phyloP scores from a whole-genome alignment of 2,113 vertebrate genomes.

The Pygathrix nemaeus region DNA sequence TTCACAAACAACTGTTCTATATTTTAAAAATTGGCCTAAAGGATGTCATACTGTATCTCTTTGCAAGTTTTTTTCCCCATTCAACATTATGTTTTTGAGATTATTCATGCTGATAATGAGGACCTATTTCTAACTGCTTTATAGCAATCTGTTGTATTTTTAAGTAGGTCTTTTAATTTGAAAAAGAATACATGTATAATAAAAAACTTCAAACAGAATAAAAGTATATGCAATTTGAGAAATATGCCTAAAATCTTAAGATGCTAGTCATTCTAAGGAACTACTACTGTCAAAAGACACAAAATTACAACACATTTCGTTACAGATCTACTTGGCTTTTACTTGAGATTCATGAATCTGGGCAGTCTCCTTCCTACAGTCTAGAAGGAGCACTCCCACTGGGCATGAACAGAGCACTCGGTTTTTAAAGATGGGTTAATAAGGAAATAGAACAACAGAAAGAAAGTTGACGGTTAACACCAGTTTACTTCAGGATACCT shows the following conservation, averaged over 20 bases:
- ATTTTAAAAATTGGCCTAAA: neutral
- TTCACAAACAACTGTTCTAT: neutral
- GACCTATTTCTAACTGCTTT: neutral
- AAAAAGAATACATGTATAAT: neutral
- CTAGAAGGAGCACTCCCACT: neutral
- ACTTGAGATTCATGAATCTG: neutral
- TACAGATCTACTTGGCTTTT: neutral
- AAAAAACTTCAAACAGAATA: neutral
- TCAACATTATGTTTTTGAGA: neutral
- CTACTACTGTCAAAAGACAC: neutral
- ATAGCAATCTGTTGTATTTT: neutral
- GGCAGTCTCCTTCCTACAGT: neutral
- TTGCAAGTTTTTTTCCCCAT: neutral
- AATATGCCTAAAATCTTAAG: neutral
- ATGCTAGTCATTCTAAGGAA: neutral
- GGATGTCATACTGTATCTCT: neutral
- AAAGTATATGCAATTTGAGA: neutral
- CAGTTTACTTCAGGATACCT: neutral
- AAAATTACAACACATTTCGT: neutral
- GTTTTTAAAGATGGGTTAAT: neutral
- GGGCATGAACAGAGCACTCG: neutral
- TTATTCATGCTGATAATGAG: neutral
- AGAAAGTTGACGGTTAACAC: neutral
- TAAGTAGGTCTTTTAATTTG: neutral
- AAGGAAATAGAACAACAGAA: neutral